Percentiles rank a stretch among this genome's conserved stretches.
Evolutionary conservation across 2,888 invertebrate species (phyloP).

Genomic region (Chloromyia formosa): DNA sequence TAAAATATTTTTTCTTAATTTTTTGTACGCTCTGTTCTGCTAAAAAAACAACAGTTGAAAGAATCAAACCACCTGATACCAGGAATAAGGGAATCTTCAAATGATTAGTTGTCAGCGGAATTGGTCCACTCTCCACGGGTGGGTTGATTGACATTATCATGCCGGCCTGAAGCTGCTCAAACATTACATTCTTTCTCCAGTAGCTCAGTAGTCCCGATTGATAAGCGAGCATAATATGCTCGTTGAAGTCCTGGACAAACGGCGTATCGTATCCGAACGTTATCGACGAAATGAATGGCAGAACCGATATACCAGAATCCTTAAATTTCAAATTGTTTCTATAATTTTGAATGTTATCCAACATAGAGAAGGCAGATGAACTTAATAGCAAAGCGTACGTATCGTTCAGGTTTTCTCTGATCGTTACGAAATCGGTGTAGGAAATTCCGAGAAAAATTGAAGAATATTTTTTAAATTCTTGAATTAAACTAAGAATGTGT

Average conservation of each 20-base stretch:
- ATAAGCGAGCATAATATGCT: not conserved
- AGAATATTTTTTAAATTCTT: not conserved
- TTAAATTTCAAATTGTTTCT: not conserved
- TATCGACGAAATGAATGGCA: not conserved
- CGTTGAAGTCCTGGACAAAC: not conserved
- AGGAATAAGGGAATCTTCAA: not conserved
- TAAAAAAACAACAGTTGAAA: not conserved
- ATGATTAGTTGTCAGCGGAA: not conserved
- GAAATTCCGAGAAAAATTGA: not conserved
- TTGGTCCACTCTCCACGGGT: not conserved
- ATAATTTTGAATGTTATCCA: not conserved
- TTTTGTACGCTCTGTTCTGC: not conserved
- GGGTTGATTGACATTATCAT: not conserved
- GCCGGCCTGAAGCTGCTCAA: not conserved
- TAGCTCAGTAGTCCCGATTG: not conserved
- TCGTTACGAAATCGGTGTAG: not conserved
- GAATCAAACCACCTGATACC: not conserved
- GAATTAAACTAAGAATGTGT: not conserved
- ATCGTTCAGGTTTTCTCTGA: not conserved
- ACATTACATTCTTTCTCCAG: not conserved
- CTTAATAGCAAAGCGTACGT: not conserved
- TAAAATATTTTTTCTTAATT: too few species aligned
- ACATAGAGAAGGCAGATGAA: not conserved
- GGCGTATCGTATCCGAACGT: not conserved
- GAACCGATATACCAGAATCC: not conserved